Percentiles rank a stretch among this genome's conserved stretches.
These are phyloP conservation scores for Phytoseiulus persimilis DNA, from an alignment of 2,888 invertebrate species.

Conservation along the genomic window DNA sequence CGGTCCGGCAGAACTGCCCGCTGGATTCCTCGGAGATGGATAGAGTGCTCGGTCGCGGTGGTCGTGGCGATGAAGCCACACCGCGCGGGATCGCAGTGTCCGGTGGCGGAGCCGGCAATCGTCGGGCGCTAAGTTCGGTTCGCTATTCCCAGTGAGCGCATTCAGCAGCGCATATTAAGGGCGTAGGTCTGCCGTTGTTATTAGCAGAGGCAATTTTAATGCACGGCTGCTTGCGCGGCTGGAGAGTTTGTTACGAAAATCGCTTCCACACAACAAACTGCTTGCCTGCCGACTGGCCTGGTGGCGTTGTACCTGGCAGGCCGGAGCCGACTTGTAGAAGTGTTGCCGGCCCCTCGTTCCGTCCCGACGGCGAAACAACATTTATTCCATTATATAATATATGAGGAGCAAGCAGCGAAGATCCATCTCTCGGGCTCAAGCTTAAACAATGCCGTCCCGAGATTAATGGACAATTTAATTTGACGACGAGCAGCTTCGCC, in stretches of 20 bases:
- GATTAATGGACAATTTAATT: neutral
- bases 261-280: neutral
- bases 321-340: neutral
- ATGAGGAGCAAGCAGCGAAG: neutral
- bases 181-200: neutral
- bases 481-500: neutral
- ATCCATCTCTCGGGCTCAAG: neutral
- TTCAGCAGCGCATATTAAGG: constrained; percentile 5
- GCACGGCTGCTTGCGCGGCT: neutral
- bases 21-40: neutral
- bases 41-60: neutral
- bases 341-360: neutral
- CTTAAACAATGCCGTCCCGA: neutral
- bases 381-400: constrained; percentile 5
- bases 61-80: neutral
- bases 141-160: neutral
- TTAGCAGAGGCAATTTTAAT: constrained; percentile 5
- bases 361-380: neutral
- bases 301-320: neutral
- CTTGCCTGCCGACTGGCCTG: neutral
- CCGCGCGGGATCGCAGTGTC: neutral
- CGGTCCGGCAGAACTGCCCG: neutral
- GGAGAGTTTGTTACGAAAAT: constrained; percentile 5
- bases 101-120: neutral
- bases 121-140: neutral